Evolutionary conservation across 2,797 vertebrate genomes (phyloP), one percentile per base, ranked within the genome.

Genomic region (Muscicapa comitata): DNA sequence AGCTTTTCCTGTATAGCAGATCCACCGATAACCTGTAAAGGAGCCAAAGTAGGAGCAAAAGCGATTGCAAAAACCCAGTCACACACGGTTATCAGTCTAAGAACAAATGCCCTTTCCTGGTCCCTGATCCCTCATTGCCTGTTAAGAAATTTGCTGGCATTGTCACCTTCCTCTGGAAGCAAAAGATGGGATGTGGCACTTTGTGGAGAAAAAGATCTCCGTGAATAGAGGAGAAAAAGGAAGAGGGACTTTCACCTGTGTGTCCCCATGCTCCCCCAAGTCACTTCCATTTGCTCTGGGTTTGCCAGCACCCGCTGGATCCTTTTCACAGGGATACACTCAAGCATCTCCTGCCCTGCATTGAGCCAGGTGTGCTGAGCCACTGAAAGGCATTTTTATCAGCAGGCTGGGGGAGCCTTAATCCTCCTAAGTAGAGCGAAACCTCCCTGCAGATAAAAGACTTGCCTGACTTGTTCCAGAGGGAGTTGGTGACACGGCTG

Each of bases 371-470:
- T 83, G 88, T 70, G 75, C 90, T 26, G 77, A 90, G 72, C 55
- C 66, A 76, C 3, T 45, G 66, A 71, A 86, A 75, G 45, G 47
- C 3, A 1, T 68, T 93, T 93, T 73, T 86, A 94, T 78, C 96
- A 85, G 53, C 85, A 80, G 85, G 65, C 88, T 62, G 72, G 91
- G 93, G 93, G 63, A 96, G 71, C 29, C 88, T 94, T 95, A 95
- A 97, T 92, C 91, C 92, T 93, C 57, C 70, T 55, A 86, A 96
- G 80, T 15, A 79, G 90, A 92, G 74, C 1, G 90, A 96, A 97
- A 97, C 95, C 96, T 97, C 95, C 95, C 90, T 92, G 84, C 90
- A 96, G 97, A 95, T 97, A 88, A 95, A 97, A 97, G 90, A 95
- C 92, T 50, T 5, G 75, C 75, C 88, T 74, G 93, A 93, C 93